These are phyloP conservation scores for Decapterus maruadsi DNA, from an alignment of 2,797 vertebrate genomes.

Conservation along the genomic window DNA sequence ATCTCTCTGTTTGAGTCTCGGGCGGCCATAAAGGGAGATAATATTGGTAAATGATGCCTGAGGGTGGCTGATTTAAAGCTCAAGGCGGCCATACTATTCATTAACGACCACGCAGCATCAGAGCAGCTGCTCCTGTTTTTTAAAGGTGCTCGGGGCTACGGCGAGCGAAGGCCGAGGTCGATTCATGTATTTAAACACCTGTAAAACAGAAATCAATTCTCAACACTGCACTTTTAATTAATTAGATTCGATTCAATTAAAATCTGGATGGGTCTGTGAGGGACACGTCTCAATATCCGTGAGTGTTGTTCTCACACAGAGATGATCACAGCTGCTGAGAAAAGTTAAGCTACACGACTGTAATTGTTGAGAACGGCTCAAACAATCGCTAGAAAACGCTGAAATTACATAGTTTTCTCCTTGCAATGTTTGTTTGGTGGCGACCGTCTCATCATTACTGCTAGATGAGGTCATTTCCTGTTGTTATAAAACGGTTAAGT, in stretches of 20 bases:
- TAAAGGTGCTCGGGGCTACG: constrained; percentile 1
- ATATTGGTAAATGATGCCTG: constrained; percentile 69
- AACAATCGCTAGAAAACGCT: too few species aligned
- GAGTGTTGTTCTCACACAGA: background rate
- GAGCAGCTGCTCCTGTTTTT: constrained; percentile 29
- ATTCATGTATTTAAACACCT: background rate
- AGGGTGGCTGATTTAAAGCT: constrained; percentile 61
- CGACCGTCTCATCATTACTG: background rate
- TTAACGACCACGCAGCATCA: constrained; percentile 53
- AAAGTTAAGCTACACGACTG: background rate
- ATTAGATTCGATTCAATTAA: background rate
- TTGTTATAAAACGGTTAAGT: background rate
- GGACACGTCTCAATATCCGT: background rate
- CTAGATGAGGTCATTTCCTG: background rate
- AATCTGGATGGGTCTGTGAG: background rate
- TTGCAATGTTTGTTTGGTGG: background rate
- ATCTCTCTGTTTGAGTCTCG: constrained; percentile 71
- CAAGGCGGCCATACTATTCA: constrained; percentile 36
- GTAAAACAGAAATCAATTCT: background rate
- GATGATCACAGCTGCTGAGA: background rate
- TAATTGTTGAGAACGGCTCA: too few species aligned
- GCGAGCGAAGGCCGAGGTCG: constrained; percentile 22
- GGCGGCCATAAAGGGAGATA: constrained; percentile 57
- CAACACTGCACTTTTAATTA: constrained; percentile 12
- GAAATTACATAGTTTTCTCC: too few species aligned